Base-by-base conservation (phyloP, 2,888 invertebrate species). In the Fragum fragum region DNA sequence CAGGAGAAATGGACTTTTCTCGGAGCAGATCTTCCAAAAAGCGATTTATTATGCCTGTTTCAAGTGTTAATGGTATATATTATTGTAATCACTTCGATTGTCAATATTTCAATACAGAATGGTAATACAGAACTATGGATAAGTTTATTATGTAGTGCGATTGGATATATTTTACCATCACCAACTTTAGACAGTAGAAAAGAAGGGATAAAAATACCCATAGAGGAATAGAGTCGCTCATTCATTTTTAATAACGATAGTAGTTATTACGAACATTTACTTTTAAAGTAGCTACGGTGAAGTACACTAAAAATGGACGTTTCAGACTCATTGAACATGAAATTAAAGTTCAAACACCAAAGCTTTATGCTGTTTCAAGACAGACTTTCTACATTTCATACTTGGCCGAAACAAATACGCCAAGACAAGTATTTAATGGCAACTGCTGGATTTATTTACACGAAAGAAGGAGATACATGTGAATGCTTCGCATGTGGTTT, bases 1-100 rank as follows among this genome's bases (percentile, higher is more conserved):
- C 28, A n/a, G n/a, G 76, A 76, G 18, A 72, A 63, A 14, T 83
- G 79, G 83, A 68, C 57, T 42, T 36, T 79, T 16, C 52, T 79
- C 42, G 76, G 83, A 21, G 71, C 70, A 14, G 29, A 21, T 28
- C 29, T 76, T 32, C 79, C 76, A 26, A 72, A 79, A 57, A 72
- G 71, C 28, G 83, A 83, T 71, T 76, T 83, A 23, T 74, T 83
- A 14, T 83, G 76, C 53, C 76, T 83, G 42, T 76, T 76, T 74
- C 76, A 83, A 28, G 73, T 83, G 71, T 42, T 73, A n/a, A 73
- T 77, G 18, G 77, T 77, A 1, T 77, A 73, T 42, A 29, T 66
- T 36, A 77, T 77, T 52, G 70, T 83, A 26, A 55, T 83, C 16
- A 79, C 80, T 23, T 78, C 81, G 6, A 76, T 78, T 14, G 71